Evolutionary conservation across 23 tunicate genomes (phyloP).

Genomic region (Diplosoma virens): DNA sequence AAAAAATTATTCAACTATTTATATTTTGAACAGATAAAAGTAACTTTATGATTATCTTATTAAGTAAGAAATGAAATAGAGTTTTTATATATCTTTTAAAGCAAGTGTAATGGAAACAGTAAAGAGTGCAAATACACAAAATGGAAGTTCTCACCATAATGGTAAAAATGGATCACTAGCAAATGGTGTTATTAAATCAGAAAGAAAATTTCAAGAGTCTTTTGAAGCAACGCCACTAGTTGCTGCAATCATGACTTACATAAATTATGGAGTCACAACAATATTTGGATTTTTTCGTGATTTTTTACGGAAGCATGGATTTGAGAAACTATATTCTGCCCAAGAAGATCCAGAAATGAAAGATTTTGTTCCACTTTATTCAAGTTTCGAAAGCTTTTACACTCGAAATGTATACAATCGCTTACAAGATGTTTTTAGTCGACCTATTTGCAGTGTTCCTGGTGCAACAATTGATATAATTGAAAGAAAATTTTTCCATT

Average conservation of each 20-base stretch:
- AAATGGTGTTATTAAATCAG: neutral
- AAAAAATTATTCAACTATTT: too few relatives aligned
- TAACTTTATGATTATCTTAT: too few relatives aligned
- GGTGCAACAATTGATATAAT: constrained; percentile 82
- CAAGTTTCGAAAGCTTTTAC: constrained; percentile 93
- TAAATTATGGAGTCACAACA: constrained; percentile 73
- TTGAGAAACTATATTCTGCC: constrained; percentile 70
- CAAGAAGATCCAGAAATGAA: constrained; percentile 71
- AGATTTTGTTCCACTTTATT: constrained; percentile 93
- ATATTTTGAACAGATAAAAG: too few relatives aligned
- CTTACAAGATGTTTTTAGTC: constrained; percentile 83
- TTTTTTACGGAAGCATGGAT: constrained; percentile 64
- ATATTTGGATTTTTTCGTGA: constrained; percentile 83
- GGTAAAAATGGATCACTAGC: neutral
- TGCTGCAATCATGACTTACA: constrained; percentile 74
- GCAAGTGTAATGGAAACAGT: too few relatives aligned
- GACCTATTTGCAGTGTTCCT: constrained; percentile 97
- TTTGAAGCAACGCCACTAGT: constrained; percentile 82
- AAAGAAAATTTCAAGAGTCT: constrained; percentile 58
- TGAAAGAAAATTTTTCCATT: constrained; percentile 69
- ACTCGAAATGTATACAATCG: constrained; percentile 93
- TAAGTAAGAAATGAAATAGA: too few relatives aligned
- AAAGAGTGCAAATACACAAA: too few relatives aligned
- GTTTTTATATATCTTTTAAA: too few relatives aligned
- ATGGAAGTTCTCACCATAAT: too few relatives aligned